Percentiles rank a stretch among this genome's conserved stretches.
phyloP scores from a whole-genome alignment of 1,140 invertebrate species.

The Mylabris phalerata region DNA sequence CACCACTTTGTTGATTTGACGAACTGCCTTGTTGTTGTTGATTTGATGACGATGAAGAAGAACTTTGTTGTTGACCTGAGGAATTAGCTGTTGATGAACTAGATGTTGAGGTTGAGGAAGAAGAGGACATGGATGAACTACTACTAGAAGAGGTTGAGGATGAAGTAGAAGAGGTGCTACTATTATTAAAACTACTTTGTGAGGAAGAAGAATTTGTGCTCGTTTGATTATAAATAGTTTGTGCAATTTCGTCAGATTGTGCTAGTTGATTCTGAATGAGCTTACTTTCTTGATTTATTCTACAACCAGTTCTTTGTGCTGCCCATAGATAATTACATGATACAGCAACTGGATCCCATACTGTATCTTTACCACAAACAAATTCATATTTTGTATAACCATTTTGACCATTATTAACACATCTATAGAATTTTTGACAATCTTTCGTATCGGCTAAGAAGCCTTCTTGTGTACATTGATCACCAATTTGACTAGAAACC shows the following conservation, averaged over 20 bases:
- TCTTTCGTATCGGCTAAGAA: slow-evolving; percentile 44
- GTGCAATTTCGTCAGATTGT: background rate
- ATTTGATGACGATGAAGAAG: background rate
- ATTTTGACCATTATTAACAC: slow-evolving; percentile 48
- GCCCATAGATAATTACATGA: slow-evolving; percentile 46
- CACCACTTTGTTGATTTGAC: slow-evolving; percentile 5
- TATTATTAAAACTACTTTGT: background rate
- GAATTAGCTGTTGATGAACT: slow-evolving; percentile 5
- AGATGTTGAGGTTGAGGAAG: slow-evolving; percentile 5
- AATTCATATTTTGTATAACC: slow-evolving; percentile 50
- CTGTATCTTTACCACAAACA: slow-evolving; percentile 54
- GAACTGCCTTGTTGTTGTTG: slow-evolving; percentile 11
- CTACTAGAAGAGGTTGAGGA: background rate
- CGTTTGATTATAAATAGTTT: slow-evolving; percentile 6
- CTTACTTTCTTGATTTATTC: background rate
- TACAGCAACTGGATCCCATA: slow-evolving; percentile 49
- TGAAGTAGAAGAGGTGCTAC: background rate
- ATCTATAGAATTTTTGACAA: slow-evolving; percentile 61
- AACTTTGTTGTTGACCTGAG: slow-evolving; percentile 5
- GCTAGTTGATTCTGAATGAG: background rate
- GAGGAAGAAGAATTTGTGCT: slow-evolving; percentile 10
- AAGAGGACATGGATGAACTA: background rate
- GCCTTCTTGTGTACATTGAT: slow-evolving; percentile 21
- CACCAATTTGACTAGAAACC: slow-evolving; percentile 15
- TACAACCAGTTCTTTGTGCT: slow-evolving; percentile 9